These are phyloP conservation scores for Gallirallus australis DNA, from an alignment of 2,797 vertebrate genomes.

Conservation along the genomic window DNA sequence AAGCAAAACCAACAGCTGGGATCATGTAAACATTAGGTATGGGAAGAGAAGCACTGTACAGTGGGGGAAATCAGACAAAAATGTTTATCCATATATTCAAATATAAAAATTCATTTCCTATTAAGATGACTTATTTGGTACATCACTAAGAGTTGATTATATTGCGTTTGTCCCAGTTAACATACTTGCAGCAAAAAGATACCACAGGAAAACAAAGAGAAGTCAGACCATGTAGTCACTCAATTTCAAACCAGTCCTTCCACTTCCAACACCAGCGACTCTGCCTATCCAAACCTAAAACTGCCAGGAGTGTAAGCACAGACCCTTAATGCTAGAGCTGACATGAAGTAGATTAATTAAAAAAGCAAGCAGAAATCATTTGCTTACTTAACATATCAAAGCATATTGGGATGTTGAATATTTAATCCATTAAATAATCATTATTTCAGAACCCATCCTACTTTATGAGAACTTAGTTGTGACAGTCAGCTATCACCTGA, in stretches of 20 bases:
- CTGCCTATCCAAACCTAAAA: not conserved
- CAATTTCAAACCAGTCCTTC: not conserved
- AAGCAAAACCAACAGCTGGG: not conserved
- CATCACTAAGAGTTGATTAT: not conserved
- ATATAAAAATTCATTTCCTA: not conserved
- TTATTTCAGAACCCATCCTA: not conserved
- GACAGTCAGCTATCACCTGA: not conserved
- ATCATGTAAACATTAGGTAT: not conserved
- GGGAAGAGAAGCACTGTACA: not conserved
- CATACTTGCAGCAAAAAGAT: not conserved
- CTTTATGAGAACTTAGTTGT: not conserved
- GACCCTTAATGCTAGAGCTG: not conserved
- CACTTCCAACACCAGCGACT: not conserved
- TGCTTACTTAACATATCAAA: not conserved
- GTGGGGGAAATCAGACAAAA: accelerated
- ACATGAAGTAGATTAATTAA: not conserved
- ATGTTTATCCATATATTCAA: not conserved
- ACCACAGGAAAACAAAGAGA: not conserved
- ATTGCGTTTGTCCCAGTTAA: not conserved
- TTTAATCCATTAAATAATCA: accelerated
- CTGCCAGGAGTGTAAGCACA: not conserved
- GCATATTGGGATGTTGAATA: not conserved
- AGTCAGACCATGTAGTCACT: not conserved
- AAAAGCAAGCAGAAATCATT: constrained; percentile 10
- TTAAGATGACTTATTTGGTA: not conserved